Base-by-base conservation (phyloP, 1,140 invertebrate species). In the Atta cephalotes region DNA sequence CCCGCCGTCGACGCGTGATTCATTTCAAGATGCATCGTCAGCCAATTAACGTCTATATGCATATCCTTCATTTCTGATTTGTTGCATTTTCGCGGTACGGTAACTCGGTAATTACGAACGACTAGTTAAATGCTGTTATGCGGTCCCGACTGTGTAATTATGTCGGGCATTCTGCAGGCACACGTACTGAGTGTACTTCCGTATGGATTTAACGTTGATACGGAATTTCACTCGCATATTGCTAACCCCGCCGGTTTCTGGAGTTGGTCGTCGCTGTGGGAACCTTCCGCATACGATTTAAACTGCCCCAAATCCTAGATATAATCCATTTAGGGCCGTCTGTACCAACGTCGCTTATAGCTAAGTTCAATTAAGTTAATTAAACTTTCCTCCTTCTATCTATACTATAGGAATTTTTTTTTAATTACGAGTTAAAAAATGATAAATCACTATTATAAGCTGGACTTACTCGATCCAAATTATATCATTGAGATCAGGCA, bases 201-300 rank as follows among this genome's bases (percentile, higher is more conserved):
- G 60, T 85, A 79, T 85, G 79, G 66, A 88, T 88, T 78, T 66
- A 72, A 88, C 80, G 86, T 66, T 89, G 71, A 78, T 82, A 78
- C 31, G 72, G 53, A 85, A 78, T 88, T 71, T 84, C 87, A 72
- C 60, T 84, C 60, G 68, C 66, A 62, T 74, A 84, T 87, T 81
- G 79, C 51, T 25, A 35, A 12, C 18, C 56, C 28, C n/a, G 21
- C 31, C 56, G 21, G 56, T 78, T 31, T 53, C 39, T 18, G 53
- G 10, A 66, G 63, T n/a, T 21, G 63, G 53, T 18, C 16, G 56
- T 60, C 68, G 68, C 56, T 70, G 56, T 76, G 80, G 80, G 70
- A 84, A 84, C 56, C 70, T 84, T 56, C 80, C 70, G 70, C 70
- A 84, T 74, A 82, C 68, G 53, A 74, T 74, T 74, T 84, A 76